phyloP scores from a whole-genome alignment of 2,797 vertebrate species.

The Falco rusticolus region DNA sequence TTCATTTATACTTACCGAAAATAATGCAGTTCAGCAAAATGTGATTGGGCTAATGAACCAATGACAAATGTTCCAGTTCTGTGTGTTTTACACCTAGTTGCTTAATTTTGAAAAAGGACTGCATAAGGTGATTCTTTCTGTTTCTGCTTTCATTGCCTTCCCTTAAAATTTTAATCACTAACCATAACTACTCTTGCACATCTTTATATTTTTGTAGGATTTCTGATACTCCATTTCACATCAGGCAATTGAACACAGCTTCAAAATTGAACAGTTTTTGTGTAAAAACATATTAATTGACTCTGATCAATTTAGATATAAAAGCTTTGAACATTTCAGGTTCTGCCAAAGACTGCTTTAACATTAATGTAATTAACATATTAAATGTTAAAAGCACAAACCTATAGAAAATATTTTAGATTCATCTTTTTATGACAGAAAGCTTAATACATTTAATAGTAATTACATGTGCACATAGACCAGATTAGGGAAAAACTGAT shows the following conservation, averaged over 20 bases:
- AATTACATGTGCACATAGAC: not conserved
- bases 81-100: not conserved
- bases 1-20: not conserved
- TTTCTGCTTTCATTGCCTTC: not conserved
- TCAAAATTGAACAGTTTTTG: not conserved
- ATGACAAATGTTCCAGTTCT: not conserved
- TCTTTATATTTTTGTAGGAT: not conserved
- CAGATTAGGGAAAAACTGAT: not conserved
- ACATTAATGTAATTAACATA: not conserved
- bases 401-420: not conserved
- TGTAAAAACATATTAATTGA: not conserved
- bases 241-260: not conserved
- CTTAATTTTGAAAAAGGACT: not conserved
- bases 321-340: not conserved
- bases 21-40: not conserved
- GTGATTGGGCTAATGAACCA: not conserved
- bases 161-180: not conserved
- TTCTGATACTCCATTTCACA: not conserved
- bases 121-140: not conserved
- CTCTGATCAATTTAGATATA: not conserved
- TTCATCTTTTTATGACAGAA: not conserved
- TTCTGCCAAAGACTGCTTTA: not conserved
- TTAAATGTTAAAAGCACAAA: not conserved
- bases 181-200: not conserved
- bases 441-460: not conserved